Evolutionary conservation across 2,113 vertebrate genomes (phyloP).

Genomic region (Smithornis capensis): DNA sequence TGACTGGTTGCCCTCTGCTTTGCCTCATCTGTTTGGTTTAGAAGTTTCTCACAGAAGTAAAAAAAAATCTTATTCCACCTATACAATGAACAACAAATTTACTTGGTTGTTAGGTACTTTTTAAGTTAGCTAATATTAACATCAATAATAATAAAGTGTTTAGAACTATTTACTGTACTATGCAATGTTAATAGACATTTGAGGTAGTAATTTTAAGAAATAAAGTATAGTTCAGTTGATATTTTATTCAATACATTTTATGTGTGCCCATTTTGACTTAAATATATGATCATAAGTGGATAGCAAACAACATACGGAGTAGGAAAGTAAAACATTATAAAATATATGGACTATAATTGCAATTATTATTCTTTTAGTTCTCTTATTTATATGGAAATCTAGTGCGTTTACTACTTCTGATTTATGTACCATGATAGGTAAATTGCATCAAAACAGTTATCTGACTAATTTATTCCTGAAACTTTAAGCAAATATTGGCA

Average conservation of each 20-base stretch:
- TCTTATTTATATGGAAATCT: neutral
- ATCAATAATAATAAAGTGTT: neutral
- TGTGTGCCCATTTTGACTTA: neutral
- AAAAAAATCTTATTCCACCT: neutral
- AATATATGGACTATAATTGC: neutral
- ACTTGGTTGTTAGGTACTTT: neutral
- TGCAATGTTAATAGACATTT: neutral
- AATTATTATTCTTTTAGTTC: neutral
- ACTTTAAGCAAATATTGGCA: constrained; percentile 8
- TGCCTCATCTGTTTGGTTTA: neutral
- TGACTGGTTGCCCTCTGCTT: neutral
- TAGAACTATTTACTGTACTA: neutral
- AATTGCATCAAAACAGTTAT: neutral
- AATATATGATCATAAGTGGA: neutral
- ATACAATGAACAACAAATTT: neutral
- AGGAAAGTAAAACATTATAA: neutral
- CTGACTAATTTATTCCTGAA: neutral
- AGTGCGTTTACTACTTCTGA: neutral
- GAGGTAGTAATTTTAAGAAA: neutral
- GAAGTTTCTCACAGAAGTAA: neutral
- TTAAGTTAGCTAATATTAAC: neutral
- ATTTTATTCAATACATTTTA: neutral
- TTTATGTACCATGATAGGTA: neutral
- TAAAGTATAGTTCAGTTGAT: neutral
- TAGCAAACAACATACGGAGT: neutral